Evolutionary conservation across 2,888 invertebrate genomes (phyloP), one percentile per base, ranked within the genome.

Genomic region (Drosophila vallismaia): DNA sequence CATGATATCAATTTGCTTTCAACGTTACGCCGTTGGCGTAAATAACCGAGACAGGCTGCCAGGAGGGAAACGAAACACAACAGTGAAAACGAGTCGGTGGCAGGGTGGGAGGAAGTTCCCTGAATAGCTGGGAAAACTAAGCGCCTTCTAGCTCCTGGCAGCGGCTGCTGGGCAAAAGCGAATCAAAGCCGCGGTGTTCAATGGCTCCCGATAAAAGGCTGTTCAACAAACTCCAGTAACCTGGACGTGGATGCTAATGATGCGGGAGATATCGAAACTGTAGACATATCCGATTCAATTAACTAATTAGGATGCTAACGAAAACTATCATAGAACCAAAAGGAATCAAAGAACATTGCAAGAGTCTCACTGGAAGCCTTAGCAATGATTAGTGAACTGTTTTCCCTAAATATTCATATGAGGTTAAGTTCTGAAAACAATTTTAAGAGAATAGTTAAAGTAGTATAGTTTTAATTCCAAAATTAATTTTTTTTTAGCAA

Each of bases 1-100:
- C 86, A 84, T 82, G 77, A 86, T 90, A 90, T 90, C 90, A 88
- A 88, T 90, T 89, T 90, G 80, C 86, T 82, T 84, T 79, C 82
- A 89, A 82, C 75, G 77, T 78, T 79, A 59, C 67, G 75, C 86
- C 85, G 49, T 52, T 66, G 73, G 77, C 83, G 70, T 75, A 82
- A 82, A 85, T 79, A 83, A 79, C 71, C 78, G 79, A 78, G 66
- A 62, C 82, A 82, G 76, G 64, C 84, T 31, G 51, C 36, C 50
- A 40, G 44, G 26, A 9, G 29, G 45, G 44, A 12, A 14, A n/a
- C n/a, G 24, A 31, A 33, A 29, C 50, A 64, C 7, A 28, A 36
- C 50, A 24, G 28, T n/a, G 12, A 24, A 28, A 19, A 12, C 24
- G 49, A 45, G 56, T 6, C 12, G n/a, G n/a, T 36, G n/a, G 38